Evolutionary conservation across 2,113 vertebrate genomes (phyloP).

Genomic region (Labeo rohita): DNA sequence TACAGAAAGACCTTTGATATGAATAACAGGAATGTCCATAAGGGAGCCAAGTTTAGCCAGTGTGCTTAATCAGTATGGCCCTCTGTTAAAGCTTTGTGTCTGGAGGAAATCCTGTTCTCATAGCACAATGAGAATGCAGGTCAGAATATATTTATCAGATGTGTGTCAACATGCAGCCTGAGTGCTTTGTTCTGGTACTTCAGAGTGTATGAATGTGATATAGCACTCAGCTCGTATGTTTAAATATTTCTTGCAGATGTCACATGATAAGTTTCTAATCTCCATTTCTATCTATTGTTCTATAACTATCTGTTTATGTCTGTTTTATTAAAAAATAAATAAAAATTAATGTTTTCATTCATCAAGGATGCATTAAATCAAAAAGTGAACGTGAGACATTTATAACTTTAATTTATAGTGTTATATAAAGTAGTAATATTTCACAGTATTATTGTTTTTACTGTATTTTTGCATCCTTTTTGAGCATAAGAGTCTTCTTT

Average conservation of each 20-base stretch:
- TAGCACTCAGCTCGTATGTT: neutral
- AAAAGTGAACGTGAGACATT: neutral
- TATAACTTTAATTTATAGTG: neutral
- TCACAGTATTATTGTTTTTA: neutral
- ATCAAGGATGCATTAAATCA: neutral
- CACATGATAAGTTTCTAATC: neutral
- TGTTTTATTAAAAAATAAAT: no score
- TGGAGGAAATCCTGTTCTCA: constrained; percentile 76
- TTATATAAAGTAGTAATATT: neutral
- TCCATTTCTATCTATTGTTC: neutral
- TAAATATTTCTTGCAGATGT: neutral
- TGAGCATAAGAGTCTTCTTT: neutral
- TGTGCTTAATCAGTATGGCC: constrained; percentile 68
- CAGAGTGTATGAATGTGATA: neutral
- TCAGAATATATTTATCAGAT: constrained; percentile 24
- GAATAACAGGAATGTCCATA: constrained; percentile 71
- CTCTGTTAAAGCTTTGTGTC: constrained; percentile 70
- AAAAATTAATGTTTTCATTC: neutral
- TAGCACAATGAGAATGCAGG: constrained; percentile 10
- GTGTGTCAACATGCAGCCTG: neutral
- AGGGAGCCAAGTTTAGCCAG: neutral
- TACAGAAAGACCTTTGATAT: constrained; percentile 44
- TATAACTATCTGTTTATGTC: neutral
- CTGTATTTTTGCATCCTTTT: neutral
- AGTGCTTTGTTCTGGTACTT: constrained; percentile 3